Evolutionary conservation across 1,140 invertebrate genomes (phyloP).

Genomic region (Daktulosphaira vitifoliae): DNA sequence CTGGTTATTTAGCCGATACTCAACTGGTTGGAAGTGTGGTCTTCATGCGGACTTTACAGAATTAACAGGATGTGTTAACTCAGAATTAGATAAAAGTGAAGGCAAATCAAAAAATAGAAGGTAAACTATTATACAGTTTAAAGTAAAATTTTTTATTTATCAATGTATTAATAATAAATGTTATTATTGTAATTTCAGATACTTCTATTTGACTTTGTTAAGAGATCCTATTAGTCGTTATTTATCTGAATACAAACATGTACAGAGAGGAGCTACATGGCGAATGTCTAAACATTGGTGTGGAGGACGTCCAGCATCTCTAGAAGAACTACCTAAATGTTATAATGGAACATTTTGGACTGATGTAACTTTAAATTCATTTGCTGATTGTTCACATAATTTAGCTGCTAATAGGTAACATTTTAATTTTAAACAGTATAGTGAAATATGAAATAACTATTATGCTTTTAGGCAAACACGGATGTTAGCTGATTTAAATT

Average conservation of each 20-base stretch:
- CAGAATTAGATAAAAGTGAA: slow-evolving; percentile 77
- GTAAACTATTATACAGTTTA: no score
- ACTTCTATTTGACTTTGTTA: slow-evolving; percentile 93
- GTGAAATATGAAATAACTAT: no score
- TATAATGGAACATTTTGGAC: slow-evolving; percentile 60
- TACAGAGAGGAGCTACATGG: slow-evolving; percentile 97
- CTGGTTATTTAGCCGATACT: slow-evolving; percentile 98
- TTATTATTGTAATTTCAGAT: no score
- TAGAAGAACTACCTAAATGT: slow-evolving; percentile 67
- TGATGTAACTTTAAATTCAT: slow-evolving; percentile 68
- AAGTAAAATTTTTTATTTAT: background rate
- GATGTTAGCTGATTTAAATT: slow-evolving; percentile 90
- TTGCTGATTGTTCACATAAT: slow-evolving; percentile 83
- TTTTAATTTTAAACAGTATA: no score
- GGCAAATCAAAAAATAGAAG: slow-evolving; percentile 65
- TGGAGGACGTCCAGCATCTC: slow-evolving; percentile 67
- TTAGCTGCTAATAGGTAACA: slow-evolving; percentile 78
- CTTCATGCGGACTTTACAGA: slow-evolving; percentile 98
- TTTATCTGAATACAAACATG: slow-evolving; percentile 89
- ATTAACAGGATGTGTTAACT: slow-evolving; percentile 79
- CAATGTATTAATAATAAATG: background rate
- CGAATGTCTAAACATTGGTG: slow-evolving; percentile 73
- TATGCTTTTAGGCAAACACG: slow-evolving; percentile 67
- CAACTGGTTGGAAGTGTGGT: slow-evolving; percentile 97
- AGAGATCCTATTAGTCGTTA: slow-evolving; percentile 84